phyloP scores from a whole-genome alignment of 1,140 invertebrate species.

The Eumaeus atala region DNA sequence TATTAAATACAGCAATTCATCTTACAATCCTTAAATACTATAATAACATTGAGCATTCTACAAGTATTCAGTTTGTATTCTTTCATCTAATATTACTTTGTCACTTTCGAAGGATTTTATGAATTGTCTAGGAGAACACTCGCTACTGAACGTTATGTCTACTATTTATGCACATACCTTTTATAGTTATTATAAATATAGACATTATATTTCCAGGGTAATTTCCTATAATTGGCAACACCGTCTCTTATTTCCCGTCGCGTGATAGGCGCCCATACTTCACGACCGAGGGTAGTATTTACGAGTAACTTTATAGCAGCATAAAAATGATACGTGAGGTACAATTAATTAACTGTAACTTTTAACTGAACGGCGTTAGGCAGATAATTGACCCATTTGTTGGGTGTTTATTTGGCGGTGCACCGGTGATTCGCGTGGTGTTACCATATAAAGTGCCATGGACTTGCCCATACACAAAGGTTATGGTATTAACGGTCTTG shows the following conservation, averaged over 20 bases:
- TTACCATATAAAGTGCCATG: too few species aligned
- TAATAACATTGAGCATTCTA: too few species aligned
- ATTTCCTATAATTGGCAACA: neutral
- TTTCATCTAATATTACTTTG: too few species aligned
- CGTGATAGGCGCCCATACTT: neutral
- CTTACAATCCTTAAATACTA: too few species aligned
- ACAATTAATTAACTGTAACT: neutral
- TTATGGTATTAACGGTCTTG: neutral
- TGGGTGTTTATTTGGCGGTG: neutral
- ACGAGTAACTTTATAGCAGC: neutral
- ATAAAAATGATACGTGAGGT: constrained; percentile 12
- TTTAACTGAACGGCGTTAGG: neutral
- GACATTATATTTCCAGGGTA: neutral
- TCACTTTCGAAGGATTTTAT: too few species aligned
- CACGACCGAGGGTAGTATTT: constrained; percentile 4
- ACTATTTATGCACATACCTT: too few species aligned
- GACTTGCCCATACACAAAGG: neutral
- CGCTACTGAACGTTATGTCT: too few species aligned
- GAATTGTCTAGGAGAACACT: too few species aligned
- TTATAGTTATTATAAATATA: too few species aligned
- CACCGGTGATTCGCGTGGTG: too few species aligned
- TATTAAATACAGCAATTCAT: too few species aligned
- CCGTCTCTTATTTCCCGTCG: neutral
- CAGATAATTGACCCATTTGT: neutral
- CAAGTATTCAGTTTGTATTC: too few species aligned